Conservation (phyloP, 2,888 invertebrate species). For the Pecten maximus region DNA sequence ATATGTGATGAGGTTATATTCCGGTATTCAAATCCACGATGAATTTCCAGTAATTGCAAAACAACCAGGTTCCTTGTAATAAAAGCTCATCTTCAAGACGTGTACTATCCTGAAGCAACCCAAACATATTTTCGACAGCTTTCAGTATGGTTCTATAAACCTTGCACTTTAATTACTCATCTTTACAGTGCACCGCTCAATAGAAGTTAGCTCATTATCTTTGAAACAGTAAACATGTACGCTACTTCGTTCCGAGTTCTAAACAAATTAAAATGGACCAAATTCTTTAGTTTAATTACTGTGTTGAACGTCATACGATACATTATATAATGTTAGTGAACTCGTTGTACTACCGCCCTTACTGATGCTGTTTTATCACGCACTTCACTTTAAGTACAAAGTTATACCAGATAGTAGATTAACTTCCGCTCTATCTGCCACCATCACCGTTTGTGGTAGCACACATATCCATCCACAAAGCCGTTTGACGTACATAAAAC, state of each 20-base stretch:
- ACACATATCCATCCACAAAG: background rate
- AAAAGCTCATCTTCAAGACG: no score
- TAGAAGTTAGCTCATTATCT: background rate
- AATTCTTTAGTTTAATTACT: background rate
- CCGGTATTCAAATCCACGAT: no score
- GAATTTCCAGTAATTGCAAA: no score
- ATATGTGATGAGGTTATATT: no score
- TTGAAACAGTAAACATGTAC: background rate
- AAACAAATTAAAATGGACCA: background rate
- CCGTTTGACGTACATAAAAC: background rate
- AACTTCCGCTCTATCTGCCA: background rate
- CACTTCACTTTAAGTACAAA: background rate
- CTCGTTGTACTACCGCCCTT: background rate
- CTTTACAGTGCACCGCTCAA: background rate
- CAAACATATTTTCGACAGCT: no score
- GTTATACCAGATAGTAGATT: background rate
- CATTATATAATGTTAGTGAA: background rate
- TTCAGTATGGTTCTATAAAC: background rate
- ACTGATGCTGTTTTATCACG: background rate
- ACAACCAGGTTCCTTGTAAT: no score
- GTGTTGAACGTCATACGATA: background rate
- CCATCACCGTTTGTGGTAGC: background rate
- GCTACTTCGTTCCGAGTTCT: background rate
- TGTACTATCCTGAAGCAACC: no score
- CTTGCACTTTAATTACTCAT: background rate